phyloP scores from a whole-genome alignment of 2,113 vertebrate genomes.

The Chloropsis hardwickii region DNA sequence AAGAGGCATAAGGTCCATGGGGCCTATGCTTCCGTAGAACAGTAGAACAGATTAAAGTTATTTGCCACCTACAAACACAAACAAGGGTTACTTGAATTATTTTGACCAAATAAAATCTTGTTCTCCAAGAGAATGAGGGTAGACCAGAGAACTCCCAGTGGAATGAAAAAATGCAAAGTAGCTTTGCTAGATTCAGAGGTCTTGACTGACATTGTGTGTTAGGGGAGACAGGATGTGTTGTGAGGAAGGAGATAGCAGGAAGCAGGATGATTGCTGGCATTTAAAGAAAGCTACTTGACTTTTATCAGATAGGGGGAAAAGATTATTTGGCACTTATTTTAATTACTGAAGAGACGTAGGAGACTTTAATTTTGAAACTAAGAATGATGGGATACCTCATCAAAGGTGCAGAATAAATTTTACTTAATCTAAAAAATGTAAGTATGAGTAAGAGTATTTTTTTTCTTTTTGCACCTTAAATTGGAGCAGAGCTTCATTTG shows the following conservation, averaged over 20 bases:
- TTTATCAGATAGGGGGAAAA: conserved; percentile 33
- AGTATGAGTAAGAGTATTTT: background rate
- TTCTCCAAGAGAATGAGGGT: background rate
- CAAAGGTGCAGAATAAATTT: background rate
- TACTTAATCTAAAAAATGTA: background rate
- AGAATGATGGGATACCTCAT: background rate
- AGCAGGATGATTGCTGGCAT: conserved; percentile 39
- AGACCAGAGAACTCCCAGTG: background rate
- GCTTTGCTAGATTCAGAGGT: background rate
- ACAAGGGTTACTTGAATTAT: background rate
- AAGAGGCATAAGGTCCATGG: background rate
- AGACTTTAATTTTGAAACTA: background rate
- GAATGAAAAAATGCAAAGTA: background rate
- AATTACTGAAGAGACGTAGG: conserved; percentile 47
- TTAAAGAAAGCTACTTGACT: conserved; percentile 56
- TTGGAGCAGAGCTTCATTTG: background rate
- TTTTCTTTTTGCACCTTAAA: background rate
- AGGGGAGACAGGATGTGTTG: background rate
- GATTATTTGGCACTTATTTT: conserved; percentile 35
- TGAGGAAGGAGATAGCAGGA: conserved; percentile 13
- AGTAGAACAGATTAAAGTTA: background rate
- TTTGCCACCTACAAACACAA: background rate
- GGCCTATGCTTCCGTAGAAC: background rate
- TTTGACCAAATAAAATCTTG: background rate
- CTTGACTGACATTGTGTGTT: background rate